Conservation (phyloP, 2,797 vertebrate species). For the Diglossa cyanea region DNA sequence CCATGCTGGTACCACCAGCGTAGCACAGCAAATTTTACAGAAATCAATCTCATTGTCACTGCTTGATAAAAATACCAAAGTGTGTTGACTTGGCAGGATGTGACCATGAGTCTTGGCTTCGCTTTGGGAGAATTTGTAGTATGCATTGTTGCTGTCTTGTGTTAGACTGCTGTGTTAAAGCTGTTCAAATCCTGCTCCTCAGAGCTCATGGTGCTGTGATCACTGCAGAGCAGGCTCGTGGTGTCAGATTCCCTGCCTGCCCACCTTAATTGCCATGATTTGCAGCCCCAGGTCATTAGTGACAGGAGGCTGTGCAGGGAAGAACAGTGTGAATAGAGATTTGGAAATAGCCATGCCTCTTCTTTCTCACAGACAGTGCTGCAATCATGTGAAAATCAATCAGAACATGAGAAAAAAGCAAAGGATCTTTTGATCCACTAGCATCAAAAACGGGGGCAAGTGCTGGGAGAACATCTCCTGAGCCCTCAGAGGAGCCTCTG, state of each 20-base stretch:
- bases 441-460: background rate
- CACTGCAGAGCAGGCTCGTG: accelerated
- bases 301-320: background rate
- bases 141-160: background rate
- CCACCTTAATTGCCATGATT: background rate
- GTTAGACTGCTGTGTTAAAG: accelerated
- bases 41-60: background rate
- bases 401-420: background rate
- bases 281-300: background rate
- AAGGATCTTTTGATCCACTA: background rate
- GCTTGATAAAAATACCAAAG: background rate
- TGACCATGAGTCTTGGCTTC: background rate
- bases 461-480: background rate
- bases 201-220: accelerated
- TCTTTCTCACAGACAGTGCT: background rate
- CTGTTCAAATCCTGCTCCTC: background rate
- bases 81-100: background rate
- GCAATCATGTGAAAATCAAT: conserved; percentile 4
- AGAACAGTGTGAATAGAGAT: background rate
- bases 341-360: background rate
- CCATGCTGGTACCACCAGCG: accelerated
- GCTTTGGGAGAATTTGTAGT: background rate
- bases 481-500: background rate
- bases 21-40: background rate
- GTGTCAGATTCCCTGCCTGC: background rate